Base-by-base conservation (phyloP, 2,888 invertebrate genomes). In the Platynereis dumerilii region DNA sequence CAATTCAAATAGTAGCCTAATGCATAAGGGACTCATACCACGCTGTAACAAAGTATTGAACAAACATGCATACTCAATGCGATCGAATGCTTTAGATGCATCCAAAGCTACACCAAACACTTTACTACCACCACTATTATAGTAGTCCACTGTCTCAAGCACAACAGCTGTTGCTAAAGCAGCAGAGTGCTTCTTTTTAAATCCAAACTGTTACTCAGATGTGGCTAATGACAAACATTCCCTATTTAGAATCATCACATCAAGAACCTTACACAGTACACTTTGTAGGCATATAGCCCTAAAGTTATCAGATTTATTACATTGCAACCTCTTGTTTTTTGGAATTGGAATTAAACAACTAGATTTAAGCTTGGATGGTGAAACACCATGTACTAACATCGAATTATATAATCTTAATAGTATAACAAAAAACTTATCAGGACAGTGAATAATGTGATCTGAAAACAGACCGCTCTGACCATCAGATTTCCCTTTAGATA, bases 131-230 rank as follows among this genome's bases (percentile, higher is more conserved):
- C 17, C 17, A 22, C 48, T n/a, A 7, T 20, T 22, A 48, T 48
- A 48, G 48, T 48, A 48, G 17, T 48, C 48, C 7, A 22, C n/a
- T n/a, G 48, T 48, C 48, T 48, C 48, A 20, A 48, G 48, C 48
- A 48, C 7, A n/a, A 48, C n/a, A n/a, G n/a, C 17, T n/a, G n/a
- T 12, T n/a, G n/a, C 48, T 5, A 48, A 12, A 48, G 48, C 22
- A 12, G 48, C n/a, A 48, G 48, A 48, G 17, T 48, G 48, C 48
- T 48, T 48, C 48, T 48, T n/a, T n/a, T 48, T 48, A 48, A 48
- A 48, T 3, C 48, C 48, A 48, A 48, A 48, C 17, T 48, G 48
- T n/a, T 10, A 22, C n/a, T 48, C 48, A n/a, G n/a, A n/a, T n/a
- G n/a, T n/a, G n/a, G n/a, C n/a, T n/a, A n/a, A n/a, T n/a, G n/a